Percentiles rank a stretch among this genome's conserved stretches.
Conservation (phyloP, 2,888 invertebrate genomes). For the Scaptomyza caliginosa region DNA sequence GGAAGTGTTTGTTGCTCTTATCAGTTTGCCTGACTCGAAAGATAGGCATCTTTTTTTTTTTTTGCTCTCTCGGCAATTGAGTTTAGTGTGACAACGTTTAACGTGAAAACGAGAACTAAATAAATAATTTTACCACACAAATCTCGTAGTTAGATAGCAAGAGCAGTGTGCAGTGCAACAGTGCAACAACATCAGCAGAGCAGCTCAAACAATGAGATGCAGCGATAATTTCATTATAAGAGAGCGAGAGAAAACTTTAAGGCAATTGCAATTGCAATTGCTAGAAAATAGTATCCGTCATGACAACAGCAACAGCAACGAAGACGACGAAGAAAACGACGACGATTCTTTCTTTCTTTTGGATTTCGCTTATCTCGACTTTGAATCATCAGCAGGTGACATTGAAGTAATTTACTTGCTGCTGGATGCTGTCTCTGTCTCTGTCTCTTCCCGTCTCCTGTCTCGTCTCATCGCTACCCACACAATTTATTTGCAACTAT, state of each 20-base stretch:
- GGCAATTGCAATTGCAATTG: slow-evolving; percentile 46
- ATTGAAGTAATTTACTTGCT: slow-evolving; percentile 79
- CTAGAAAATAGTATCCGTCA: slow-evolving; percentile 50
- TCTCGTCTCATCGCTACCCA: slow-evolving; percentile 66
- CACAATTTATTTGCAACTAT: slow-evolving; percentile 77
- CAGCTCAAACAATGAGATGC: slow-evolving; percentile 72
- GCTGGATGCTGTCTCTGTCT: slow-evolving; percentile 30
- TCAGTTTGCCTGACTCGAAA: slow-evolving; percentile 43
- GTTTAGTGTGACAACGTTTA: slow-evolving; percentile 78
- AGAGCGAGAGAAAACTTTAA: slow-evolving; percentile 68
- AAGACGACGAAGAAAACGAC: slow-evolving; percentile 6
- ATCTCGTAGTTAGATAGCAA: slow-evolving; percentile 54
- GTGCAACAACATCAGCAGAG: slow-evolving; percentile 12
- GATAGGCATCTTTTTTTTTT: slow-evolving; percentile 47
- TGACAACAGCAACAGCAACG: slow-evolving; percentile 28
- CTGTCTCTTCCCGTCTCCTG: slow-evolving; percentile 41
- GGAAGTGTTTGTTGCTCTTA: slow-evolving; percentile 37
- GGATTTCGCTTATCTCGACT: slow-evolving; percentile 66
- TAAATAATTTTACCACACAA: slow-evolving; percentile 71
- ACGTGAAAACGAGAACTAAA: slow-evolving; percentile 78
- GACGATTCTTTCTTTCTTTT: slow-evolving; percentile 57
- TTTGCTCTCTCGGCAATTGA: slow-evolving; percentile 58
- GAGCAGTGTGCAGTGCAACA: no score
- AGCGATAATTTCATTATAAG: slow-evolving; percentile 74
- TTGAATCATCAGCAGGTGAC: slow-evolving; percentile 79